phyloP scores from a whole-genome alignment of 2,797 vertebrate species.

The Hozukius guyotensis region DNA sequence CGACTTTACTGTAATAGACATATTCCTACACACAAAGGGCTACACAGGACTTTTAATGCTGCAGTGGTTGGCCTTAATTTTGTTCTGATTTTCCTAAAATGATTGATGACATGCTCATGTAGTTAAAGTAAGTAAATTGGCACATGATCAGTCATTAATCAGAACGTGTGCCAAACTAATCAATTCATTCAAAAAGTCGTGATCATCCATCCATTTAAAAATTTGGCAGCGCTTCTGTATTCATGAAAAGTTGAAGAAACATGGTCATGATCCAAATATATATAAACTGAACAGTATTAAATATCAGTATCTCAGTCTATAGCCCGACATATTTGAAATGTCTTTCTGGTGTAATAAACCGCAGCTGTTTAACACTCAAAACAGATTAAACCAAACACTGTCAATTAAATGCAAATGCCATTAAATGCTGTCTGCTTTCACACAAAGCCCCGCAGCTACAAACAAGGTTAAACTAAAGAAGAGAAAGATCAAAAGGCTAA shows the following conservation, averaged over 20 bases:
- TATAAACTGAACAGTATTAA: not conserved
- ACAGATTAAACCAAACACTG: slow-evolving; percentile 24
- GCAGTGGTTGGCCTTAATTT: not conserved
- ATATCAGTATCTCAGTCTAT: not conserved
- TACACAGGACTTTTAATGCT: not conserved
- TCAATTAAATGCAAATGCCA: slow-evolving; percentile 15
- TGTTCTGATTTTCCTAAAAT: not conserved
- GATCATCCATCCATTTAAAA: not conserved
- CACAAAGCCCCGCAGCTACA: slow-evolving; percentile 30
- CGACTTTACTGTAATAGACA: not conserved
- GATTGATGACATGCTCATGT: not conserved
- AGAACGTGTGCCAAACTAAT: not conserved
- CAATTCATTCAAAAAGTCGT: not conserved
- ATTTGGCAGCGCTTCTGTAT: not conserved
- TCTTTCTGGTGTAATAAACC: not conserved
- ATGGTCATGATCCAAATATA: not conserved
- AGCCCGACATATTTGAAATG: not conserved
- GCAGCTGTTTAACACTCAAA: slow-evolving; percentile 15
- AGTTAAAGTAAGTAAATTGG: not conserved
- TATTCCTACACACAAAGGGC: not conserved
- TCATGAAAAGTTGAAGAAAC: not conserved
- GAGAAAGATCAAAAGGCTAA: slow-evolving; percentile 58
- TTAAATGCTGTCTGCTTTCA: slow-evolving; percentile 12
- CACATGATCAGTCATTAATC: not conserved
- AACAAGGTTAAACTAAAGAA: slow-evolving; percentile 47